phyloP scores from a whole-genome alignment of 2,888 invertebrate genomes.

The Meta bourneti region DNA sequence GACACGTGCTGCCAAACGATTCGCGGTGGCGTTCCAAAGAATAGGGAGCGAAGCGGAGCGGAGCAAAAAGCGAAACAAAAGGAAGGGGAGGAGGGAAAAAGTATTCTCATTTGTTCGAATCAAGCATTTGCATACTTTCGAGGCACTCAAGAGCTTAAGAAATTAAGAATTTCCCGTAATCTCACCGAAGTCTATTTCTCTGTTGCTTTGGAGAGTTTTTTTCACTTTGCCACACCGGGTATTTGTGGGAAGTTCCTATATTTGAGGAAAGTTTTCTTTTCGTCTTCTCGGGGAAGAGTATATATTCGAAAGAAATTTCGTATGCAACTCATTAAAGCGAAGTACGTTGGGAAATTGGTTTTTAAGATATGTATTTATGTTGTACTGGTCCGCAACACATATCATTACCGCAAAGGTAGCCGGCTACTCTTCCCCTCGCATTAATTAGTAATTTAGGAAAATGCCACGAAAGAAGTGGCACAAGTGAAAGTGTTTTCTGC shows the following conservation, averaged over 20 bases:
- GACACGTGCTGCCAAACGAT: conserved; percentile 72
- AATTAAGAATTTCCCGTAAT: conserved; percentile 74
- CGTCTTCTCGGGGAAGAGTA: background rate
- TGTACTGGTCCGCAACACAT: conserved; percentile 55
- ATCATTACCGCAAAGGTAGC: conserved; percentile 57
- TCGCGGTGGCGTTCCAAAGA: conserved; percentile 59
- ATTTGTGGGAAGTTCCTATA: conserved; percentile 58
- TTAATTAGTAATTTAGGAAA: conserved; percentile 69
- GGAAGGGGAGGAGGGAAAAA: conserved; percentile 24
- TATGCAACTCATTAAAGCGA: conserved; percentile 73
- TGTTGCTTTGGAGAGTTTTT: conserved; percentile 35
- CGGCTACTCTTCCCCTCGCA: conserved; percentile 16
- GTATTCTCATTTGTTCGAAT: conserved; percentile 73
- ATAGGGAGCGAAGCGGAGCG: conserved; percentile 84
- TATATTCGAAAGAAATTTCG: conserved; percentile 68
- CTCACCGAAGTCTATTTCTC: conserved; percentile 71
- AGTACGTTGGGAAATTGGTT: conserved; percentile 65
- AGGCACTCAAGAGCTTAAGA: conserved; percentile 59
- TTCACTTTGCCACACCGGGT: conserved; percentile 39
- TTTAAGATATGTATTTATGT: conserved; percentile 73
- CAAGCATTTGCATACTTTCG: conserved; percentile 68
- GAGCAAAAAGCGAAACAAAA: conserved; percentile 67
- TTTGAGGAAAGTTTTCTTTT: conserved; percentile 60
- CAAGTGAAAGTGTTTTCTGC: conserved; percentile 21
- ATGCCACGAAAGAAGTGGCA: conserved; percentile 26